These are phyloP conservation scores for Scaptodrosophila latifasciaeformis DNA, from an alignment of 2,888 invertebrate species.

Conservation along the genomic window DNA sequence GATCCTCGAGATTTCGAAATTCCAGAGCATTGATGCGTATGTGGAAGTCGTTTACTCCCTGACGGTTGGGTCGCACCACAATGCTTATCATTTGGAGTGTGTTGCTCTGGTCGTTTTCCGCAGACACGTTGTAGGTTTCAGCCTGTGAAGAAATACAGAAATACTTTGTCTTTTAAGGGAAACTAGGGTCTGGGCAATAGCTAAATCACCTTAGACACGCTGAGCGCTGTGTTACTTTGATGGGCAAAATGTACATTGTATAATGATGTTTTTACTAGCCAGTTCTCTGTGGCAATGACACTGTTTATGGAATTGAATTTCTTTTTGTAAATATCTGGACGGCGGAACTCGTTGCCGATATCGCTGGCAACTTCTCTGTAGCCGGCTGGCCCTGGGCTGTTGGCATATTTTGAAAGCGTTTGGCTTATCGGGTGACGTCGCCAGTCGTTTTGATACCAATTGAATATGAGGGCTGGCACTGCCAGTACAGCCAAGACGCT, in stretches of 20 bases:
- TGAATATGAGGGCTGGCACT: constrained; percentile 69
- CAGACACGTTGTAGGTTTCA: constrained; percentile 82
- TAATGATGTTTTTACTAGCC: constrained; percentile 89
- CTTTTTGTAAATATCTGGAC: constrained; percentile 82
- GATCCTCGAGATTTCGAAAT: constrained; percentile 85
- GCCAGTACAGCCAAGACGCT: constrained; percentile 68
- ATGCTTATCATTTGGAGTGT: constrained; percentile 90
- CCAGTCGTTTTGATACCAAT: constrained; percentile 84
- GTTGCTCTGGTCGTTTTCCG: constrained; percentile 78
- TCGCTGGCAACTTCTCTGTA: constrained; percentile 60
- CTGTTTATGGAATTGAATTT: constrained; percentile 82
- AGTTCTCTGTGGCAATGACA: constrained; percentile 87
- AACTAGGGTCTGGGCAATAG: background rate
- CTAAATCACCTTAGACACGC: constrained; percentile 80
- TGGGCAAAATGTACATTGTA: constrained; percentile 85
- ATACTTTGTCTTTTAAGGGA: too few relatives aligned
- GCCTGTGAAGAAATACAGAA: constrained; percentile 76
- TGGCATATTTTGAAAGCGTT: constrained; percentile 80
- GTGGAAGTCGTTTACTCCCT: constrained; percentile 78
- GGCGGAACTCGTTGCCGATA: constrained; percentile 66
- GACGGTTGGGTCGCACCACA: constrained; percentile 81
- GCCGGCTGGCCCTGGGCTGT: constrained; percentile 78
- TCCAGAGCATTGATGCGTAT: constrained; percentile 87
- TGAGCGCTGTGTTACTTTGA: constrained; percentile 86
- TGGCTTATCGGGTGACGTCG: constrained; percentile 84